Evolutionary conservation across 2,888 invertebrate species (phyloP).

Genomic region (Kuschelorhynchus macadamiae): DNA sequence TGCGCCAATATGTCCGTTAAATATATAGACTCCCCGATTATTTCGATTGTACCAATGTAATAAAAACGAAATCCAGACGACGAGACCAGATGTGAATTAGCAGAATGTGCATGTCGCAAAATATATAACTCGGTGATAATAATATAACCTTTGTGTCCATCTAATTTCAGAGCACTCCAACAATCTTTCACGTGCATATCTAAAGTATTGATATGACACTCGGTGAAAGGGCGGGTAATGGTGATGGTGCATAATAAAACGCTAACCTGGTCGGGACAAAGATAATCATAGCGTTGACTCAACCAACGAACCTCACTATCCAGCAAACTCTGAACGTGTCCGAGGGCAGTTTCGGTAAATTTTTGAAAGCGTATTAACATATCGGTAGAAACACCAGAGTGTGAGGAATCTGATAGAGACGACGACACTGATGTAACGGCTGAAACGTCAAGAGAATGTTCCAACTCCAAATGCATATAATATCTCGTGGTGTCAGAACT

Average conservation of each 20-base stretch:
- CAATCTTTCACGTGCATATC: background rate
- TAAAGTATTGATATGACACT: background rate
- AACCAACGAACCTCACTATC: background rate
- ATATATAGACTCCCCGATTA: background rate
- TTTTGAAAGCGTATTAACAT: too few species aligned
- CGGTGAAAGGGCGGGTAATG: slow-evolving; percentile 1
- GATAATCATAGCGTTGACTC: background rate
- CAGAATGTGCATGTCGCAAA: background rate
- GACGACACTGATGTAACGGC: too few species aligned
- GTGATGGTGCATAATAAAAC: background rate
- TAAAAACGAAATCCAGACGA: slow-evolving; percentile 8
- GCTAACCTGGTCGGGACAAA: slow-evolving; percentile 2
- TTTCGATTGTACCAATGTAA: slow-evolving; percentile 10
- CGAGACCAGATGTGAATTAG: background rate
- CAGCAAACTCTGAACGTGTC: background rate
- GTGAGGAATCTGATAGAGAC: too few species aligned
- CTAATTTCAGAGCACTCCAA: slow-evolving; percentile 7
- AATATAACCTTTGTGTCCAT: slow-evolving; percentile 4
- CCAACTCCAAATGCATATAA: slow-evolving; percentile 2
- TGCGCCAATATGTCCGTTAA: slow-evolving; percentile 9
- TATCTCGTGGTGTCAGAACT: background rate
- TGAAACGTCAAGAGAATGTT: too few species aligned
- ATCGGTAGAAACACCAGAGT: too few species aligned
- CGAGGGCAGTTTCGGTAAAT: too few species aligned
- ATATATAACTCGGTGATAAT: slow-evolving; percentile 18